Conservation (phyloP, 1,140 invertebrate genomes). For the Tribolium madens region DNA sequence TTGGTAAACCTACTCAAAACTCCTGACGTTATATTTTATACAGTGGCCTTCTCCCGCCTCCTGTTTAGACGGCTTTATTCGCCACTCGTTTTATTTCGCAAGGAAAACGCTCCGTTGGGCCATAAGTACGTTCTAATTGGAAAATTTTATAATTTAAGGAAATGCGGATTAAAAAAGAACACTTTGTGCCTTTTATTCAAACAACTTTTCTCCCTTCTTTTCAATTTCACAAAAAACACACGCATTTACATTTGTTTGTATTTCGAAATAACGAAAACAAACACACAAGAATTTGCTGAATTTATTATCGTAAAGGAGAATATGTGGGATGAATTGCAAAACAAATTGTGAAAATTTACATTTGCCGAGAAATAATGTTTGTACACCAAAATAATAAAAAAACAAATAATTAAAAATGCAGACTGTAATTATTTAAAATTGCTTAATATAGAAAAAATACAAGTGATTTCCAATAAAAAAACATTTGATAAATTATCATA, state of each 20-base stretch:
- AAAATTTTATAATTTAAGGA: constrained; percentile 27
- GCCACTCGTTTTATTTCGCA: constrained; percentile 13
- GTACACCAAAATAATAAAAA: too few relatives aligned
- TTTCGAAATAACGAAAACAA: not conserved
- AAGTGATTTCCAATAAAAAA: too few relatives aligned
- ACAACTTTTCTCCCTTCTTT: not conserved
- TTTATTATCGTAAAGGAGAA: not conserved
- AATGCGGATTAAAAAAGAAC: constrained; percentile 3
- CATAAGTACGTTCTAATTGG: constrained; percentile 26
- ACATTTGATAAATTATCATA: too few relatives aligned
- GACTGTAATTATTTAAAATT: too few relatives aligned
- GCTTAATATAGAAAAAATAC: too few relatives aligned
- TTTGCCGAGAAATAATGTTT: too few relatives aligned
- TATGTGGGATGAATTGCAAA: not conserved
- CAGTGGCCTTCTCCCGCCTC: not conserved
- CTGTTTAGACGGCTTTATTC: not conserved
- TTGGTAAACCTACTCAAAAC: constrained; percentile 54
- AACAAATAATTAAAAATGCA: too few relatives aligned
- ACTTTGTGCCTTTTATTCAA: not conserved
- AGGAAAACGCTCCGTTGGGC: constrained; percentile 15
- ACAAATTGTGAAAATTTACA: too few relatives aligned
- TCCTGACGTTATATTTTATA: constrained; percentile 55
- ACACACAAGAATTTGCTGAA: not conserved
- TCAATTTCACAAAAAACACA: not conserved
- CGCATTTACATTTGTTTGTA: not conserved